Evolutionary conservation across 2,797 vertebrate genomes (phyloP).

Genomic region (Thamnophis elegans): DNA sequence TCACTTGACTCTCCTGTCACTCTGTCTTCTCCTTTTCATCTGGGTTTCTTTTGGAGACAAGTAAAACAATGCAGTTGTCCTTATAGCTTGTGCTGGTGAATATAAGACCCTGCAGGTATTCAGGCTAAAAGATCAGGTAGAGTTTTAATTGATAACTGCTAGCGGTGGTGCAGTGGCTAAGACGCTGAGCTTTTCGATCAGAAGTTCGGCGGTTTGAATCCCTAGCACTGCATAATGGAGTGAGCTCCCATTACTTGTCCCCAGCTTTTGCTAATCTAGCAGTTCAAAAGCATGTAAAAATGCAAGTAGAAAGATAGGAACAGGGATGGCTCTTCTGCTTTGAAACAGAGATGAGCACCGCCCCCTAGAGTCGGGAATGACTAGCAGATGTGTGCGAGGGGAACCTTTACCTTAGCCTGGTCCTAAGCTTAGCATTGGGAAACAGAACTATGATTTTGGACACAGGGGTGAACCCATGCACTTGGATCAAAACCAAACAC

Average conservation of each 20-base stretch:
- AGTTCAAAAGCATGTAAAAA: too few species aligned
- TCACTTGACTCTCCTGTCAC: neutral
- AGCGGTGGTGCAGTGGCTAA: neutral
- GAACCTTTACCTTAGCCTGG: neutral
- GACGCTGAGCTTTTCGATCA: too few species aligned
- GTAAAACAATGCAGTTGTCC: neutral
- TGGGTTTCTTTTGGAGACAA: neutral
- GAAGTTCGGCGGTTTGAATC: too few species aligned
- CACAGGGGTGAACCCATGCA: neutral
- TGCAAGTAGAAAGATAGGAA: too few species aligned
- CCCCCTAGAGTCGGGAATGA: too few species aligned
- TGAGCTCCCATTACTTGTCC: too few species aligned
- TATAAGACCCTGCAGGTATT: neutral
- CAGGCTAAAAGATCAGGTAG: neutral
- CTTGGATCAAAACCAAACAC: neutral
- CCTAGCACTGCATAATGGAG: too few species aligned
- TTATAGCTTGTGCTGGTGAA: neutral
- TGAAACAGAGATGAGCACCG: too few species aligned
- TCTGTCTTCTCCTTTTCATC: neutral
- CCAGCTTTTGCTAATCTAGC: too few species aligned
- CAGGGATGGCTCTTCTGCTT: too few species aligned
- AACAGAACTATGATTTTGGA: neutral
- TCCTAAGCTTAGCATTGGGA: neutral
- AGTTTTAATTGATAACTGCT: neutral
- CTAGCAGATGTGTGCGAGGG: too few species aligned